Percentiles rank a stretch among this genome's conserved stretches.
phyloP scores from a whole-genome alignment of 2,888 invertebrate species.

The Pollenia labialis region DNA sequence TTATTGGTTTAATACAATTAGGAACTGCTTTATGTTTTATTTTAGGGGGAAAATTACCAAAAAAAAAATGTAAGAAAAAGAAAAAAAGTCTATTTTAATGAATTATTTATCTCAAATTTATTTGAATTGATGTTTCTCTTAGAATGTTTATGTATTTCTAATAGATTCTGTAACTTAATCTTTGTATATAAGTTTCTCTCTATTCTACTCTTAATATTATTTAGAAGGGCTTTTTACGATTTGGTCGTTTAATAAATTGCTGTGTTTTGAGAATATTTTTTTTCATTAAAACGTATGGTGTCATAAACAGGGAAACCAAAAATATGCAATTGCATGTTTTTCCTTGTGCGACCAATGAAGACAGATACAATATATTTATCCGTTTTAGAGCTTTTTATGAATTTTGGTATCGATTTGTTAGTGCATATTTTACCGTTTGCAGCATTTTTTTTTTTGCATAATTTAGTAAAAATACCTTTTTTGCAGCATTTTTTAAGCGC shows the following conservation, averaged over 20 bases:
- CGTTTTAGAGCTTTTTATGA: no score
- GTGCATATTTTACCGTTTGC: no score
- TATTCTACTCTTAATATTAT: neutral
- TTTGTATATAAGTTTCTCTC: conserved; percentile 8
- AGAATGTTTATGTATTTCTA: neutral
- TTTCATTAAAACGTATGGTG: conserved; percentile 11
- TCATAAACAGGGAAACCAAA: no score
- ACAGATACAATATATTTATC: no score
- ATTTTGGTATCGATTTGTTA: no score
- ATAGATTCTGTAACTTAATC: conserved; percentile 36
- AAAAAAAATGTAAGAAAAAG: neutral
- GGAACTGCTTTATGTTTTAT: neutral
- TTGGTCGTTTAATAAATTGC: neutral
- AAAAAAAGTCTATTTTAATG: conserved; percentile 3
- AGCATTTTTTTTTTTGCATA: no score
- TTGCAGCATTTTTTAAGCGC: no score
- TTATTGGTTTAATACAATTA: conserved; percentile 3
- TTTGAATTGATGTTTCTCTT: neutral
- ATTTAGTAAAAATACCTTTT: no score
- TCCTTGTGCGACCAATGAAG: no score
- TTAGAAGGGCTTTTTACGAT: neutral
- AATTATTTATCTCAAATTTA: conserved; percentile 8
- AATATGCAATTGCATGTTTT: no score
- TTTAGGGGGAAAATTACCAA: neutral
- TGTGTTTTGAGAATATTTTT: neutral